Conservation (phyloP, 2,797 vertebrate genomes). For the Pelochelys cantorii region DNA sequence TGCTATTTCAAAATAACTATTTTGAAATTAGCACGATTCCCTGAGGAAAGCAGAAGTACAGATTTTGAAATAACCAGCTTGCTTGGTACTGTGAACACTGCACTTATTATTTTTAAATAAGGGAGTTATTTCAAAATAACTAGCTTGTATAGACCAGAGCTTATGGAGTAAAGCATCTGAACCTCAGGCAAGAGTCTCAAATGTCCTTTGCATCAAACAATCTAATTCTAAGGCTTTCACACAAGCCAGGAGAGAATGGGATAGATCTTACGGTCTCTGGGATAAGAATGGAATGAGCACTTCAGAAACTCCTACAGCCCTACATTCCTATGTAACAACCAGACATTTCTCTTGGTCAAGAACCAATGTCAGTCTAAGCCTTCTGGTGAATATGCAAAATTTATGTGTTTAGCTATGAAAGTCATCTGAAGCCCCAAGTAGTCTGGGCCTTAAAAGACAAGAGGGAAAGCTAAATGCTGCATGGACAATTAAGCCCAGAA, state of each 20-base stretch:
- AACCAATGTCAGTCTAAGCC: background rate
- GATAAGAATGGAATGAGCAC: background rate
- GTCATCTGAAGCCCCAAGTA: accelerated
- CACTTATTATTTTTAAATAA: too few species aligned
- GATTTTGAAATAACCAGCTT: too few species aligned
- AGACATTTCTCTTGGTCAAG: background rate
- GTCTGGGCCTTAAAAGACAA: background rate
- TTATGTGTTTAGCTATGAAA: background rate
- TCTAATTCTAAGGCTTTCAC: background rate
- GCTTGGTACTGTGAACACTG: too few species aligned
- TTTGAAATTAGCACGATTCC: too few species aligned
- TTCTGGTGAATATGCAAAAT: background rate
- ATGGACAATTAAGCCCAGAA: background rate
- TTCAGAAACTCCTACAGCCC: background rate
- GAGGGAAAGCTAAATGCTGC: background rate
- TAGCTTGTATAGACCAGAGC: too few species aligned
- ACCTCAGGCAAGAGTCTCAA: background rate
- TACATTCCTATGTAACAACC: background rate
- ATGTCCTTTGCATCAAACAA: background rate
- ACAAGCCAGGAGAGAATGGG: background rate
- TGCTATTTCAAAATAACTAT: too few species aligned
- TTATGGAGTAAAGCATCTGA: background rate
- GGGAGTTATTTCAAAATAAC: too few species aligned
- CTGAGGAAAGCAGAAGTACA: too few species aligned
- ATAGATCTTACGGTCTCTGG: accelerated